Conservation (phyloP, 2,113 vertebrate species). For the Nanorana parkeri region DNA sequence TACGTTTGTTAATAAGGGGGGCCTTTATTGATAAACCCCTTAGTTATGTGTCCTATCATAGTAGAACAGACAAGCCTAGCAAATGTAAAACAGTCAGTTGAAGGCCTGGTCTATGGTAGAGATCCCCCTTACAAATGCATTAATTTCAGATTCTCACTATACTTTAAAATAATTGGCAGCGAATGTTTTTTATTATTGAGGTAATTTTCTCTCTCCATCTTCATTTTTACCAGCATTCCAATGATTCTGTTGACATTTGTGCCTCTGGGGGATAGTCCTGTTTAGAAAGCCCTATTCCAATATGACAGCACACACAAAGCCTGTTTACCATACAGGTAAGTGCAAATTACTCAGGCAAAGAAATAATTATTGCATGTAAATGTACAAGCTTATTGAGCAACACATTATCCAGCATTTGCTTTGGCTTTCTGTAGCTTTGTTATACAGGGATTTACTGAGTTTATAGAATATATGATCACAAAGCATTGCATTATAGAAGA, state of each 20-base stretch:
- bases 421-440: no score
- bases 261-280: neutral
- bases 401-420: neutral
- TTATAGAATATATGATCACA: no score
- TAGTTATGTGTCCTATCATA: no score
- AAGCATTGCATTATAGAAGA: no score
- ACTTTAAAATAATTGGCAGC: neutral
- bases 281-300: constrained; percentile 2
- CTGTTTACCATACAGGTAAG: neutral
- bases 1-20: no score
- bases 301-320: constrained; percentile 20
- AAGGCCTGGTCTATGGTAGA: no score
- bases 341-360: neutral
- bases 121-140: no score
- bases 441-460: no score
- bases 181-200: neutral
- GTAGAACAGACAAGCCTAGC: no score
- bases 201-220: neutral
- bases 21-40: no score
- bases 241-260: constrained; percentile 8
- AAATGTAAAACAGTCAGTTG: no score
- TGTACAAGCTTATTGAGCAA: neutral
- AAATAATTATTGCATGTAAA: neutral
- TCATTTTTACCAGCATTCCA: neutral
- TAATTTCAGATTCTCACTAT: no score